Conservation (phyloP, 2,113 vertebrate species). For the Colinus virginianus region DNA sequence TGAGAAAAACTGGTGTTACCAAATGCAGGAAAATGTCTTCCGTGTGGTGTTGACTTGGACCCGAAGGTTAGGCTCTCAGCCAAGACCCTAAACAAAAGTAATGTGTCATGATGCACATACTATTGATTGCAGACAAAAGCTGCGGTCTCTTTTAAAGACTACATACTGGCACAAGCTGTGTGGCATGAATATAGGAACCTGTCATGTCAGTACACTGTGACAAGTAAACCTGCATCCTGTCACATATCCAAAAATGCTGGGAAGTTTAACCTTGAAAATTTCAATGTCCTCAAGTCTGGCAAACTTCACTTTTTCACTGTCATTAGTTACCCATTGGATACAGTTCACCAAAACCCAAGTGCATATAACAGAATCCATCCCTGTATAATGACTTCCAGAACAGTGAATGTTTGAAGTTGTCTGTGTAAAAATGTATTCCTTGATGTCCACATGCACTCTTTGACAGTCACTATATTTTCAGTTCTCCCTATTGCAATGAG, state of each 20-base stretch:
- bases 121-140: background rate
- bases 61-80: background rate
- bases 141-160: background rate
- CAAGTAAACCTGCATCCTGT: background rate
- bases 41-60: background rate
- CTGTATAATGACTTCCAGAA: background rate
- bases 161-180: conserved; percentile 1
- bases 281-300: background rate
- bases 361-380: background rate
- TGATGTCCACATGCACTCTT: background rate
- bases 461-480: background rate
- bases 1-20: background rate
- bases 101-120: conserved; percentile 19
- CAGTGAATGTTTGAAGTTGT: background rate
- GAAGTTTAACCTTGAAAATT: background rate
- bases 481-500: background rate
- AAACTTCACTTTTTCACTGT: background rate
- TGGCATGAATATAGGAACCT: background rate
- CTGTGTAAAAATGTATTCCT: background rate
- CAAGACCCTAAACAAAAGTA: conserved; percentile 10
- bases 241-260: background rate
- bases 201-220: background rate
- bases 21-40: conserved; percentile 5
- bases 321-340: background rate
- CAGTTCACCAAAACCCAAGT: background rate